Percentiles rank a stretch among this genome's conserved stretches.
These are phyloP conservation scores for Poeciliopsis gracilis DNA, from an alignment of 2,797 vertebrate genomes.

Conservation along the genomic window DNA sequence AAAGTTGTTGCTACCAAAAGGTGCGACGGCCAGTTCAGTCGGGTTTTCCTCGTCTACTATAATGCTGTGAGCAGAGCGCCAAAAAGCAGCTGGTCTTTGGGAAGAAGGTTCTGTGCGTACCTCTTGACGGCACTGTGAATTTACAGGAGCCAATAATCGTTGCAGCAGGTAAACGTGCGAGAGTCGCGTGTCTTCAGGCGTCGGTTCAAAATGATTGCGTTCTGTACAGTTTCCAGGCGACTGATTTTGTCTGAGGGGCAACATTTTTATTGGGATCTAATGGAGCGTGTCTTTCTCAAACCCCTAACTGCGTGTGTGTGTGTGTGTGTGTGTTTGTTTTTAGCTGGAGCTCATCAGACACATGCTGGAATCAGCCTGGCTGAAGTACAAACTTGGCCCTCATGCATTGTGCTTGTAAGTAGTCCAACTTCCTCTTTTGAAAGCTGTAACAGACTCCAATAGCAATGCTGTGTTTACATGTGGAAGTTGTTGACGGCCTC, in stretches of 20 bases:
- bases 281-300: constrained; percentile 27
- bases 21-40: not conserved
- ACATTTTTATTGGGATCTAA: constrained; percentile 49
- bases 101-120: no score
- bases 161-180: not conserved
- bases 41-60: not conserved
- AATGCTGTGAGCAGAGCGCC: not conserved
- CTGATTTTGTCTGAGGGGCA: not conserved
- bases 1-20: no score
- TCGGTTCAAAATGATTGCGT: constrained; percentile 5
- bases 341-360: constrained; percentile 90
- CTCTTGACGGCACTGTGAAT: not conserved
- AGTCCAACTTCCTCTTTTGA: constrained; percentile 21
- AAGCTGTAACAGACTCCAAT: not conserved
- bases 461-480: constrained; percentile 13
- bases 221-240: constrained; percentile 10
- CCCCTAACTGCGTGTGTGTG: constrained; percentile 33
- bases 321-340: constrained; percentile 51
- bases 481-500: constrained; percentile 16
- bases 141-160: not conserved
- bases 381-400: constrained; percentile 83
- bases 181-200: constrained; percentile 19
- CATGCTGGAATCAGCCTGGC: constrained; percentile 90
- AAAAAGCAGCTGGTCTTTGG: not conserved
- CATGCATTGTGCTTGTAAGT: constrained; percentile 87